A percentile compares a stretch with the other conserved stretches of the same genome.
Conservation (phyloP, 2,797 vertebrate species). For the Betta splendens region DNA sequence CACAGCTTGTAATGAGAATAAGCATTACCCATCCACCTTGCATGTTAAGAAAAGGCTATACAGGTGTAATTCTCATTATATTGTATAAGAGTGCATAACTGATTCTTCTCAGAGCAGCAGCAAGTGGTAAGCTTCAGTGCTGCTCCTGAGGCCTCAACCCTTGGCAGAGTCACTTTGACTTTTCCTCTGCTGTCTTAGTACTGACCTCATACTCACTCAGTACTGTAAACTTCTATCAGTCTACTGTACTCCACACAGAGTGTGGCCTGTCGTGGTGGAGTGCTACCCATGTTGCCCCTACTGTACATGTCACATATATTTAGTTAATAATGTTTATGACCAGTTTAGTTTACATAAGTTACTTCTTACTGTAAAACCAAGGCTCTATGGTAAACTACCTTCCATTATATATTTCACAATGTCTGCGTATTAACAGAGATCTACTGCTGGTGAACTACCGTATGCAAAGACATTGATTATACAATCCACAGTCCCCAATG, state of each 20-base stretch:
- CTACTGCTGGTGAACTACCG: constrained; percentile 49
- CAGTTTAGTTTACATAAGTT: constrained; percentile 47
- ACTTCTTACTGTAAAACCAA: constrained; percentile 14
- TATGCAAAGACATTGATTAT: constrained; percentile 60
- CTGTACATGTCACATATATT: neutral
- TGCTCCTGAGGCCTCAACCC: constrained; percentile 37
- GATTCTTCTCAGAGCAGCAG: constrained; percentile 45
- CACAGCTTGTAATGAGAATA: too few species aligned
- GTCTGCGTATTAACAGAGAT: constrained; percentile 47
- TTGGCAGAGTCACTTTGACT: constrained; percentile 48
- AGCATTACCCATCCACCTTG: neutral
- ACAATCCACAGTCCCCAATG: constrained; percentile 32
- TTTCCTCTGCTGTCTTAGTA: constrained; percentile 25
- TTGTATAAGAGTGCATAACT: constrained; percentile 24
- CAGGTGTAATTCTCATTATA: neutral
- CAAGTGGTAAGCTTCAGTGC: constrained; percentile 53
- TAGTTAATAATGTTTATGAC: constrained; percentile 21
- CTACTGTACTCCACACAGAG: too few species aligned
- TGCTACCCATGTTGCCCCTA: too few species aligned
- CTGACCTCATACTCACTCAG: constrained; percentile 25
- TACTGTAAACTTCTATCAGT: too few species aligned
- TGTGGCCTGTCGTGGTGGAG: too few species aligned
- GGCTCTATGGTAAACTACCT: constrained; percentile 26
- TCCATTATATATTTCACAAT: constrained; percentile 53
- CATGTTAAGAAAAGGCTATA: constrained; percentile 8